Conservation (phyloP, 2,888 invertebrate species). For the Heliconius ethilla region DNA sequence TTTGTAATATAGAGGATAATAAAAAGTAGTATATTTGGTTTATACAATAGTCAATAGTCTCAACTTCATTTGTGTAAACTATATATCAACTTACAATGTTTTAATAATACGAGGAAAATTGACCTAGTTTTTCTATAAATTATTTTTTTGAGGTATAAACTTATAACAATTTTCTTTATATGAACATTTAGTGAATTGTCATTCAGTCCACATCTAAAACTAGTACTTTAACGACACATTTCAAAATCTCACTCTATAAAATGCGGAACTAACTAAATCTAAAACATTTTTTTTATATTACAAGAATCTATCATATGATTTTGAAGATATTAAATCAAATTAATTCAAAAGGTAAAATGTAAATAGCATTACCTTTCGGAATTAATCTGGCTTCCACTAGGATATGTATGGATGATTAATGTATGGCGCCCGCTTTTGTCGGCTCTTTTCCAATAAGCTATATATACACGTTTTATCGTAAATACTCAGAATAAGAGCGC, state of each 20-base stretch:
- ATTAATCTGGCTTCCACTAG: conserved; percentile 11
- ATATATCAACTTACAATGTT: too few relatives aligned
- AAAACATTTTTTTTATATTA: background rate
- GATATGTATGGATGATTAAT: conserved; percentile 19
- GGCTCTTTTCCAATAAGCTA: conserved; percentile 18
- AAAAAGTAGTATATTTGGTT: too few relatives aligned
- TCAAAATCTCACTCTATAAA: background rate
- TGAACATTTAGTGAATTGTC: background rate
- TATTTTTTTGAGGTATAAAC: too few relatives aligned
- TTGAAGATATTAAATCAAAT: background rate
- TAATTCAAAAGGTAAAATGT: background rate
- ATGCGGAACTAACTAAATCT: background rate
- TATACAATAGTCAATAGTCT: too few relatives aligned
- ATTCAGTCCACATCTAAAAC: background rate
- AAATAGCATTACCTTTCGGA: background rate
- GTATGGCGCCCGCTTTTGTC: conserved; percentile 17
- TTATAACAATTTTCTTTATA: background rate
- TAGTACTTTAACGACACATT: background rate
- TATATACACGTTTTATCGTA: conserved; percentile 13
- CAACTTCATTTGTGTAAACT: too few relatives aligned
- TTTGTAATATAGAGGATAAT: background rate
- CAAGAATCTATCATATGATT: background rate
- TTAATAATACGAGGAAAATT: too few relatives aligned
- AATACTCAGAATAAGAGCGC: conserved; percentile 20
- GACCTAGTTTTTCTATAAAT: too few relatives aligned